A percentile compares a stretch with the other conserved stretches of the same genome.
Conservation (phyloP, 2,888 invertebrate species). For the Parascotia fuliginaria region DNA sequence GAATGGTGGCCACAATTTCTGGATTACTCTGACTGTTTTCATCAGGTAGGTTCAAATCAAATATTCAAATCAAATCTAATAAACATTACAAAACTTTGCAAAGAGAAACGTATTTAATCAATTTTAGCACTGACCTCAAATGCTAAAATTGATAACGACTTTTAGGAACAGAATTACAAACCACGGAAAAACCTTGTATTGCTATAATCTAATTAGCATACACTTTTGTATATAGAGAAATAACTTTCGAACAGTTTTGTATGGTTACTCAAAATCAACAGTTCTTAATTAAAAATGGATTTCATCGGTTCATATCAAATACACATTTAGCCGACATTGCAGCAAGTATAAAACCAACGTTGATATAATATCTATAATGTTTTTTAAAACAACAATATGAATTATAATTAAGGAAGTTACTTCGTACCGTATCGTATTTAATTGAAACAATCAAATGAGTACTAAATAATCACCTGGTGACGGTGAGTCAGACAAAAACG, state of each 20-base stretch:
- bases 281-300: slow-evolving; percentile 7
- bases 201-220: no score
- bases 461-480: slow-evolving; percentile 4
- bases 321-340: slow-evolving; percentile 3
- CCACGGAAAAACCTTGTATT: no score
- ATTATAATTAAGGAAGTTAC: slow-evolving; percentile 18
- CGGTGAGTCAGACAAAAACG: not conserved
- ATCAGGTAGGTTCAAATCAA: no score
- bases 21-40: no score
- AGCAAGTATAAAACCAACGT: not conserved
- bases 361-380: slow-evolving; percentile 1
- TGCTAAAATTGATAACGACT: no score
- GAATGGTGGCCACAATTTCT: no score
- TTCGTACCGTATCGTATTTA: slow-evolving; percentile 6
- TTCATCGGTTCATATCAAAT: slow-evolving; percentile 3
- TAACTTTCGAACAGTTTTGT: not conserved
- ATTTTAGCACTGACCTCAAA: no score
- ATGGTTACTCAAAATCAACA: not conserved
- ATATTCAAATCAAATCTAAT: no score
- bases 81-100: no score
- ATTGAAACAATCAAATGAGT: slow-evolving; percentile 17
- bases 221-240: not conserved
- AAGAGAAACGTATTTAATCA: no score
- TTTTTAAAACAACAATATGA: slow-evolving; percentile 14
- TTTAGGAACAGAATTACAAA: no score